Evolutionary conservation across 2,797 vertebrate species (phyloP).

Genomic region (Dicrostonyx torquatus): DNA sequence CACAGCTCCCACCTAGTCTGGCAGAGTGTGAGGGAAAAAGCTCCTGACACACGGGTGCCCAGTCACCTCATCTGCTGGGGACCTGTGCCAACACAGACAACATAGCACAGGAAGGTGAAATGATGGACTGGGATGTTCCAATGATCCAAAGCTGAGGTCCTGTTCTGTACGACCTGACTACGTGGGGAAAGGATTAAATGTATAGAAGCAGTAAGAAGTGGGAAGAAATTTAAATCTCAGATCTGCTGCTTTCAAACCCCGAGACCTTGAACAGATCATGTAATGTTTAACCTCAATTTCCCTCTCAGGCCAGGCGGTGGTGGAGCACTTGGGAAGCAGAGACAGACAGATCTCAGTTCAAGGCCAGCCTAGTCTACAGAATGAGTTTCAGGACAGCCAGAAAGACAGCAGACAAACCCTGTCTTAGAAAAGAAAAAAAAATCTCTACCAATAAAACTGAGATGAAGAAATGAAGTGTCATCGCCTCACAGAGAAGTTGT

Average conservation of each 20-base stretch:
- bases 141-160: background rate
- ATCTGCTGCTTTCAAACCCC: background rate
- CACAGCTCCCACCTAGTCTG: background rate
- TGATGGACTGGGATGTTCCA: background rate
- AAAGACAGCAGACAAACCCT: too few relatives aligned
- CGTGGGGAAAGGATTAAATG: background rate
- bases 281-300: constrained; percentile 25
- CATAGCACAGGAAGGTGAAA: background rate
- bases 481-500: background rate
- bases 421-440: too few relatives aligned
- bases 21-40: background rate
- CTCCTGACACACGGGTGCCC: rapidly evolving
- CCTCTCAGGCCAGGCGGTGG: background rate
- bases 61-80: background rate
- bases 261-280: background rate
- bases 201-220: background rate
- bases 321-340: too few relatives aligned
- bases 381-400: too few relatives aligned
- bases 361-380: too few relatives aligned
- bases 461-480: background rate
- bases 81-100: background rate
- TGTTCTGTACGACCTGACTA: background rate
- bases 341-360: too few relatives aligned
- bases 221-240: background rate
- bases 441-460: background rate